phyloP scores from a whole-genome alignment of 2,797 vertebrate species.

The Tamandua tetradactyla region DNA sequence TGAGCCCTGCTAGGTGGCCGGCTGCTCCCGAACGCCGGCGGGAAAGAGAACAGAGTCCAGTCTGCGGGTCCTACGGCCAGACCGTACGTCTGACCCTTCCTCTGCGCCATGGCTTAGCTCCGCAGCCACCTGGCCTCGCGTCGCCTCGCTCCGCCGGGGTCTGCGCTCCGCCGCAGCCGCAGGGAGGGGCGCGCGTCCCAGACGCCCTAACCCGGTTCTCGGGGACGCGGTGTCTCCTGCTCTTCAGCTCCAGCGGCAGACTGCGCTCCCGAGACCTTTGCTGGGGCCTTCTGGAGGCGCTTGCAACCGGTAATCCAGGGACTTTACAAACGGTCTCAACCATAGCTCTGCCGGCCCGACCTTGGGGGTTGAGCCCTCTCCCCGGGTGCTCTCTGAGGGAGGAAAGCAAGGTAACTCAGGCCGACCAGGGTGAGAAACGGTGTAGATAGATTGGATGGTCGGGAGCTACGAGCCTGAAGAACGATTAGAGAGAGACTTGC shows the following conservation, averaged over 20 bases:
- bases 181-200: slow-evolving; percentile 66
- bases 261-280: slow-evolving; percentile 26
- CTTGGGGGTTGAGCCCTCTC: not conserved
- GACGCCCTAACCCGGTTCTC: slow-evolving; percentile 33
- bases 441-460: not conserved
- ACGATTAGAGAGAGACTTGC: slow-evolving; percentile 36
- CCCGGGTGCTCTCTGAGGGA: not conserved
- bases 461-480: not conserved
- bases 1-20: not conserved
- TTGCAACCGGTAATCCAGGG: slow-evolving; percentile 50
- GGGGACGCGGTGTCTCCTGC: not conserved
- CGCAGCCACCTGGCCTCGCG: not conserved
- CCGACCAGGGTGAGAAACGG: not conserved
- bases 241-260: not conserved
- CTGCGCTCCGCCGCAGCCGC: slow-evolving; percentile 50
- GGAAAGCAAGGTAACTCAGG: not conserved
- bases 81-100: not conserved
- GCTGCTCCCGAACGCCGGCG: not conserved
- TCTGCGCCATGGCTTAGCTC: slow-evolving; percentile 76
- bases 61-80: not conserved
- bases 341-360: not conserved
- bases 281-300: not conserved
- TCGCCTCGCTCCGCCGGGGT: slow-evolving; percentile 36
- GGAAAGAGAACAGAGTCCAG: not conserved
- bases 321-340: slow-evolving; percentile 22